Base-by-base conservation (phyloP, 1,140 invertebrate genomes). In the Bombus fervidus region DNA sequence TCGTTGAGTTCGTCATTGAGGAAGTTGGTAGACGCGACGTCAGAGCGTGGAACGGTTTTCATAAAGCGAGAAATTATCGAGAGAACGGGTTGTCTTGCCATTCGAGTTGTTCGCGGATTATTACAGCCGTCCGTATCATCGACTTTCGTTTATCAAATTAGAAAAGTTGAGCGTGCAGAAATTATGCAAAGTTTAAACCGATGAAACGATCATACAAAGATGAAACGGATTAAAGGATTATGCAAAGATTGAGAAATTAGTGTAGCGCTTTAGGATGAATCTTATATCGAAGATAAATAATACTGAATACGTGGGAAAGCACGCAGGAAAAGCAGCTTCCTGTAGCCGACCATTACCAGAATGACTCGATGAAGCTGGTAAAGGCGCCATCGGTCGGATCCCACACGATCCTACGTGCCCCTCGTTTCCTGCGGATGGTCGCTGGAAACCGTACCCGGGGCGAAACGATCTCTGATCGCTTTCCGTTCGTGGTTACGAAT, bases 401-500 rank as follows among this genome's bases (percentile, higher is more conserved):
- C 87, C 83, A 83, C 83, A 66, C 78, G 68, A 59, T 77, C 53
- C n/a, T 62, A 28, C 6, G 25, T 59, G 83, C 87, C 69, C 31
- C 80, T 64, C 84, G 78, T 82, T 89, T 89, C 89, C 88, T 75
- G 85, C 85, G 85, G 87, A 74, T 64, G 62, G 18, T 89, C 87
- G 85, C 22, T 83, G 87, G 89, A 83, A 76, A 82, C 31, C n/a
- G 43, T 80, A 89, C 87, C 78, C 43, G 64, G 66, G 66, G 62
- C 78, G 79, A 79, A 90, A 87, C 89, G 89, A 90, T 90, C 86
- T 90, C 86, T 39, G 87, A 87, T 89, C 88, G 79, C 47, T 79
- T 89, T 90, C 88, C 89, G 85, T 39, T 89, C 71, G 59, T 47
- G 12, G n/a, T 62, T 69, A 77, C 87, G 82, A 89, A 90, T 86